Evolutionary conservation across 2,113 vertebrate genomes (phyloP).

Genomic region (Protobothrops flavoviridis): DNA sequence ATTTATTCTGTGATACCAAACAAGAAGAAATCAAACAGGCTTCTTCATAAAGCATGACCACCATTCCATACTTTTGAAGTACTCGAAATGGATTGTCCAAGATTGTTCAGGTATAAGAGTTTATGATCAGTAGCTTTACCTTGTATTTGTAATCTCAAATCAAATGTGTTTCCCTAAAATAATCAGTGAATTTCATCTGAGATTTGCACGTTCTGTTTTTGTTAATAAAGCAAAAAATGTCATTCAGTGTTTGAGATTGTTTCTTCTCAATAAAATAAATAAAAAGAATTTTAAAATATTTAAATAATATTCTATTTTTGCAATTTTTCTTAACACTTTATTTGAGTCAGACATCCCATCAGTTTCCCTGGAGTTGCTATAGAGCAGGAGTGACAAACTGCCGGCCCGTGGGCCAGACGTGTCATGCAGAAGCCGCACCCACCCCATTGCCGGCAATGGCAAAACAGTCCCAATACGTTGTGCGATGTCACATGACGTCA

Average conservation of each 20-base stretch:
- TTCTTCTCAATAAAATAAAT: neutral
- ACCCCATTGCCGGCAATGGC: too few species aligned
- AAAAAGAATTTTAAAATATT: neutral
- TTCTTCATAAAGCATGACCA: too few species aligned
- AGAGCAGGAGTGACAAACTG: neutral
- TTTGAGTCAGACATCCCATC: neutral
- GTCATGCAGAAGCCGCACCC: too few species aligned
- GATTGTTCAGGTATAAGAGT: neutral
- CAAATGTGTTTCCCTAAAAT: neutral
- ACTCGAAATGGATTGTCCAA: neutral
- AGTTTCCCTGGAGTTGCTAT: neutral
- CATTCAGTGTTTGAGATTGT: neutral
- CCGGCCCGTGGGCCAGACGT: too few species aligned
- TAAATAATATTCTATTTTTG: neutral
- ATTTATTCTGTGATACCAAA: neutral
- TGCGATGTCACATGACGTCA: too few species aligned
- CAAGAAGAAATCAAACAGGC: neutral
- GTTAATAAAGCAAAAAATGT: neutral
- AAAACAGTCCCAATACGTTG: too few species aligned
- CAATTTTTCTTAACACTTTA: neutral
- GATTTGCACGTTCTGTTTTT: neutral
- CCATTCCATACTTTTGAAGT: neutral
- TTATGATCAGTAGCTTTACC: neutral
- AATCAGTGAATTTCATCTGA: neutral
- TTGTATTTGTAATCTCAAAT: neutral